Evolutionary conservation across 1,140 invertebrate genomes (phyloP), one percentile per base, ranked within the genome.

Genomic region (Papilio dardanus): DNA sequence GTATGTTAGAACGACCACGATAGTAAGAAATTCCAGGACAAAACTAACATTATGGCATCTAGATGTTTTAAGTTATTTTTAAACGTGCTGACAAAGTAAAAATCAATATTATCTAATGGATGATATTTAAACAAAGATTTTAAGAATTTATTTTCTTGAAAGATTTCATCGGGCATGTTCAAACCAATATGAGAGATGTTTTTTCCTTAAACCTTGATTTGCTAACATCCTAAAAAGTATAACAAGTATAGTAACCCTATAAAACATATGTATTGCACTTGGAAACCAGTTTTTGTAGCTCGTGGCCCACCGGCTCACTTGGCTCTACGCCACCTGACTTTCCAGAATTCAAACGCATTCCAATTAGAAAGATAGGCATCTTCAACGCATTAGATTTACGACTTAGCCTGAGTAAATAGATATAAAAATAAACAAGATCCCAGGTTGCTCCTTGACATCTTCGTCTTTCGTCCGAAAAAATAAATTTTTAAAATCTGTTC

Each of bases 251-350:
- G 65, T 69, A 69, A 14, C 35, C 35, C 31, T 69, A 69, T 24
- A 3, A 42, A 40, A 69, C 35, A 40, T 21, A 35, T 69, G 67
- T 69, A 69, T 21, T 42, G 67, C 67, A 35, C 67, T 69, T 21
- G 19, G 35, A 40, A 69, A 69, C 67, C 67, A 37, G 67, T 69
- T 42, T 31, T 66, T 30, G 65, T 28, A 66, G 65, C 31, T 69
- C 67, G 33, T 40, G 67, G 33, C 35, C 67, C 19, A 69, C 35
- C 31, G 67, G 35, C 67, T 37, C n/a, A 69, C 19, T 69, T 69
- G 67, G 33, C 67, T 35, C 12, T 3, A 35, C 42, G 67, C 67
- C 67, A 37, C 67, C 67, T 40, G 31, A 40, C 6, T 69, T 42
- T 69, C 67, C 28, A 69, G 67, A 35, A 40, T 69, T 69, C 67